Percentiles rank a stretch among this genome's conserved stretches.
phyloP scores from a whole-genome alignment of 37 sponge, comb jelly and placozoan genomes.

The Amphimedon queenslandica region DNA sequence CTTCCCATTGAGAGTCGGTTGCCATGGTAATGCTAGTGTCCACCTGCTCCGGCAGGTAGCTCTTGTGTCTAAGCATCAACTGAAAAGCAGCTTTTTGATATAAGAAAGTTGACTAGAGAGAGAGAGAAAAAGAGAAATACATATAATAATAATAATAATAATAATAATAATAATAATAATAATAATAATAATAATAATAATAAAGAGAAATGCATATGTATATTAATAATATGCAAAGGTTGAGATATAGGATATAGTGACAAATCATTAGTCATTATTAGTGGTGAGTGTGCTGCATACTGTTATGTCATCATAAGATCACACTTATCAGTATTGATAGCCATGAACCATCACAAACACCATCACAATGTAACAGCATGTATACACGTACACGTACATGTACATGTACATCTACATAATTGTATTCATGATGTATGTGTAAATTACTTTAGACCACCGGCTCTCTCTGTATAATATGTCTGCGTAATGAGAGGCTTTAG shows the following conservation, averaged over 20 bases:
- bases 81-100: slow-evolving; percentile 47
- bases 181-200: too few species aligned
- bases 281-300: too few species aligned
- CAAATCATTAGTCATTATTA: too few species aligned
- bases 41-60: background rate
- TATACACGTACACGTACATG: background rate
- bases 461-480: slow-evolving; percentile 49
- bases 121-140: background rate
- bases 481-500: slow-evolving; percentile 50
- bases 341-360: background rate
- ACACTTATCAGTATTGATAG: background rate
- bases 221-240: too few species aligned
- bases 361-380: background rate
- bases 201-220: too few species aligned
- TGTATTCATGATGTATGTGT: background rate
- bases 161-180: too few species aligned
- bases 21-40: background rate
- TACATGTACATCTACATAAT: background rate
- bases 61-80: slow-evolving; percentile 16
- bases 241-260: too few species aligned
- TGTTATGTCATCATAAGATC: too few species aligned
- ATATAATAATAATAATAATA: too few species aligned
- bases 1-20: slow-evolving; percentile 34
- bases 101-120: slow-evolving; percentile 32
- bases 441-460: slow-evolving; percentile 80